A percentile compares a stretch with the other conserved stretches of the same genome.
Evolutionary conservation across 2,797 vertebrate species (phyloP).

Genomic region (Lacerta bilineata): DNA sequence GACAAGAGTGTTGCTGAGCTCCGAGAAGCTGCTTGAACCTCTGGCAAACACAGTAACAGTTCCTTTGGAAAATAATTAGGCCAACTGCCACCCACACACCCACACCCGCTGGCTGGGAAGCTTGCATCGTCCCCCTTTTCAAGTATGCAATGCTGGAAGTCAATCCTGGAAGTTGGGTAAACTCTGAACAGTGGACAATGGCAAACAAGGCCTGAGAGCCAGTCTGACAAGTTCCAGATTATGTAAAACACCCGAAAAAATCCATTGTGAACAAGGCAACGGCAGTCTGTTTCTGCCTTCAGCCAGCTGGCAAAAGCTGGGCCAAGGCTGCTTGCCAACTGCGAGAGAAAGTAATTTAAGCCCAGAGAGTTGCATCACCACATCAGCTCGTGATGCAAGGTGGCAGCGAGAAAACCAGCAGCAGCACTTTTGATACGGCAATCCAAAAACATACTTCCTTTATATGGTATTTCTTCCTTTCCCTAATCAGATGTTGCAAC

Average conservation of each 20-base stretch:
- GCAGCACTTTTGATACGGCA: not conserved
- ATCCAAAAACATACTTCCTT: not conserved
- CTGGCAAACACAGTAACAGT: conserved; percentile 37
- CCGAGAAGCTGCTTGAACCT: conserved; percentile 39
- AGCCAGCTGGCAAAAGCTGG: conserved; percentile 55
- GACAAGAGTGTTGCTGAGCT: conserved; percentile 33
- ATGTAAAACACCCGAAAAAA: conserved; percentile 50
- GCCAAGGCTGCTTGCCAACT: not conserved
- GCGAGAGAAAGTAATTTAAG: not conserved
- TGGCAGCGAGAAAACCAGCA: not conserved
- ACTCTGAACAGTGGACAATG: conserved; percentile 58
- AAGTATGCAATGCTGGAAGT: not conserved
- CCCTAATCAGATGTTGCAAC: not conserved
- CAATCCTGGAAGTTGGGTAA: conserved; percentile 59
- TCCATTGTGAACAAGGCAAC: conserved; percentile 32
- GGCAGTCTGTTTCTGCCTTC: not conserved
- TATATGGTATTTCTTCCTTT: not conserved
- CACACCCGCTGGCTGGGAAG: not conserved
- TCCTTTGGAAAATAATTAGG: conserved; percentile 49
- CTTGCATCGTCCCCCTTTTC: not conserved
- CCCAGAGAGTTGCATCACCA: not conserved
- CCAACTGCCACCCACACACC: not conserved
- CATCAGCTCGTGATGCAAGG: not conserved
- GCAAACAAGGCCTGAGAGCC: conserved; percentile 59
- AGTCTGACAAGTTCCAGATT: conserved; percentile 63